Conservation (phyloP, 2,113 vertebrate genomes). For the Microtus montanus region DNA sequence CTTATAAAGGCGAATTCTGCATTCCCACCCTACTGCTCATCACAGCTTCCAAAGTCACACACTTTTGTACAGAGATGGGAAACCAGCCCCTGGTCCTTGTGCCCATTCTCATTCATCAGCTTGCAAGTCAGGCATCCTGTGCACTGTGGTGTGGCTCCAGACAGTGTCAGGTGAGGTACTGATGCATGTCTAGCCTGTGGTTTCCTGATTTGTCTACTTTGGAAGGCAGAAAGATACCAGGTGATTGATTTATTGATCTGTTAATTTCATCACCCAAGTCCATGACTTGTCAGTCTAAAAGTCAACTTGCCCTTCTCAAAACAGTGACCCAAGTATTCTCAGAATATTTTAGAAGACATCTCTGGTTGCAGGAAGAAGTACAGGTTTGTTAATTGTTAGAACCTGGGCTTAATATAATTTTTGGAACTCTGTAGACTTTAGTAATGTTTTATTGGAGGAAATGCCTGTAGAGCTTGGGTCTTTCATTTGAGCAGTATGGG, state of each 20-base stretch:
- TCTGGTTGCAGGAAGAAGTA: neutral
- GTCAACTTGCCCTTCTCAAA: neutral
- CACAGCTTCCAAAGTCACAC: neutral
- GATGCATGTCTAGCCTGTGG: neutral
- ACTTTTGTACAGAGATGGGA: neutral
- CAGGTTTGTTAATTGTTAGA: neutral
- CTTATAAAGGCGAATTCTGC: neutral
- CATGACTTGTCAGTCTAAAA: slow-evolving; percentile 16
- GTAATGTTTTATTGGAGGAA: neutral
- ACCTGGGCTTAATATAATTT: neutral
- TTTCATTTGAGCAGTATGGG: neutral
- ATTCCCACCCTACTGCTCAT: neutral
- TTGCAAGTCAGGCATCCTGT: neutral
- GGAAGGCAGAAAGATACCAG: neutral
- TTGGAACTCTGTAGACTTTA: neutral
- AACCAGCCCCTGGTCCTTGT: neutral
- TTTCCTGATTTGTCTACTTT: neutral
- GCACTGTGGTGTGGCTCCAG: neutral
- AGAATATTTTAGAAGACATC: neutral
- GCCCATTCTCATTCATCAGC: neutral
- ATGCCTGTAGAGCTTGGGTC: neutral
- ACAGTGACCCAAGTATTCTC: neutral
- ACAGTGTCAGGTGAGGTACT: neutral
- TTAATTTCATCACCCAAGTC: slow-evolving; percentile 32
- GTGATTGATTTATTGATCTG: neutral